Base-by-base conservation (phyloP, 2,888 invertebrate genomes). In the Callyntrura sp. region DNA sequence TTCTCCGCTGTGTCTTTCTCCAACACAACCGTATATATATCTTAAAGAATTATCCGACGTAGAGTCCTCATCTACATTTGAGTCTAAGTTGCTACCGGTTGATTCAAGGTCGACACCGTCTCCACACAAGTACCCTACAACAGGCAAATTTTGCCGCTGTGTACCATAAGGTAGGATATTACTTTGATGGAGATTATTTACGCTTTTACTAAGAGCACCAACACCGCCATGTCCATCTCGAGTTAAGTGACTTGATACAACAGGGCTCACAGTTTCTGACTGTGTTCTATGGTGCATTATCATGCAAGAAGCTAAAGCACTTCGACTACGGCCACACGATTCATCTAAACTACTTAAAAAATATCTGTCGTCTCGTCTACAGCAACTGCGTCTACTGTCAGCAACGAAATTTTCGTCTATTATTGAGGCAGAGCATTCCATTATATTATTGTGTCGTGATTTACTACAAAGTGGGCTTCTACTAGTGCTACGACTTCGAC, bases 271-370 rank as follows among this genome's bases (percentile, higher is more conserved):
- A 5, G 79, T 79, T 51, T 84, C 90, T 14, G 84, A 90, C 35
- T 57, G 48, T 0, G 79, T 68, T 51, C 79, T 78, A 45, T 76
- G 51, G 25, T 90, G 87, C 45, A 35, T 65, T n/a, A 62, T 48
- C 60, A 84, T 84, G 87, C 90, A 90, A 68, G 90, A 55, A 48
- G 90, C 84, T 76, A 90, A 84, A 90, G 90, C 90, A 76, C 79
- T 90, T 81, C 43, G 65, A 87, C 90, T 84, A 79, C 79, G 87
- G 20, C 48, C 65, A 65, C 12, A 48, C 9, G 57, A 28, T 57
- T 78, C 55, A 43, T 57, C 35, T 35, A 79, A 4, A 79, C 79
- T 79, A 60, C 35, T n/a, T 1, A 43, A 6, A 35, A 28, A 35
- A 43, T 60, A 60, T 51, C 11, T 25, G 1, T 76, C 43, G 6